Conservation (phyloP, 2,113 vertebrate species). For the Chunga burmeisteri region DNA sequence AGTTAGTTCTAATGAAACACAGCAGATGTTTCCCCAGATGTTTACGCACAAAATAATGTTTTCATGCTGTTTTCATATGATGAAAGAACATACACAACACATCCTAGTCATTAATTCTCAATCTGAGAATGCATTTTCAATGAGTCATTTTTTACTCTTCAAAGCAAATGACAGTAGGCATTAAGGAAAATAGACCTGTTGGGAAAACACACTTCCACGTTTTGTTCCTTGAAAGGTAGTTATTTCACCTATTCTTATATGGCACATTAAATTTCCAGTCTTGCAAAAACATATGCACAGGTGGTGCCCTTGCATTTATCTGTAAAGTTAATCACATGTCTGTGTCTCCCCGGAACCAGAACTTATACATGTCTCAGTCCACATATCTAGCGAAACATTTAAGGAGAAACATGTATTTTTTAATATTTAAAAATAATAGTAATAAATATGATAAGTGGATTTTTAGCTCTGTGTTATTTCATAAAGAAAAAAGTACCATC, state of each 20-base stretch:
- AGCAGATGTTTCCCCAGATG: conserved; percentile 14
- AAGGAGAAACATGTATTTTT: not conserved
- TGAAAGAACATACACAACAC: not conserved
- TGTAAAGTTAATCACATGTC: not conserved
- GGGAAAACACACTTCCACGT: not conserved
- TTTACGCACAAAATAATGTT: not conserved
- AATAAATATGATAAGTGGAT: not conserved
- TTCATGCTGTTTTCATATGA: not conserved
- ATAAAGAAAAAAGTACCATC: not conserved
- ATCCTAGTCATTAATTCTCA: not conserved
- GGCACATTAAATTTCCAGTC: not conserved
- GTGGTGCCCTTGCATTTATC: not conserved
- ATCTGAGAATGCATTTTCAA: not conserved
- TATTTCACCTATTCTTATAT: not conserved
- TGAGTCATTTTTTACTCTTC: not conserved
- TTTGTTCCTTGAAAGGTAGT: not conserved
- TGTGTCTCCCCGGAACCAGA: not conserved
- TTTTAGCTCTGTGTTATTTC: not conserved
- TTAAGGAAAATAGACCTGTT: not conserved
- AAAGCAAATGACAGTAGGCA: not conserved
- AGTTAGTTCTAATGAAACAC: not conserved
- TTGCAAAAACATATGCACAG: not conserved
- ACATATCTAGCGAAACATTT: not conserved
- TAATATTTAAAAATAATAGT: not conserved
- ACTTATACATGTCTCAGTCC: not conserved